These are phyloP conservation scores for Gavia stellata DNA, from an alignment of 2,113 vertebrate species.

Conservation along the genomic window DNA sequence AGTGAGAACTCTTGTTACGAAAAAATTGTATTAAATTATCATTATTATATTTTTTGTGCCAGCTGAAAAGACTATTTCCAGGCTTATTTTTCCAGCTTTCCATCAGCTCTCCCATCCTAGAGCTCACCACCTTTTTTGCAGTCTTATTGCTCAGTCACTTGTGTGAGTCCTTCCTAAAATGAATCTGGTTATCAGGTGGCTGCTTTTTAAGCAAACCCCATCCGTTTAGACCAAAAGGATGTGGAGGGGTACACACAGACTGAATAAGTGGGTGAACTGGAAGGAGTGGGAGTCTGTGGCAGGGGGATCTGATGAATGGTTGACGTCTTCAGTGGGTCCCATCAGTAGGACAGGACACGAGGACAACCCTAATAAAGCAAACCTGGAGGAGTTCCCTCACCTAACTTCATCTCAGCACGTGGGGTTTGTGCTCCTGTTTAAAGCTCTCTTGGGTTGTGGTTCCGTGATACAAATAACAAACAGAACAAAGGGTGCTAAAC, in stretches of 20 bases:
- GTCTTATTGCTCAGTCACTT: not conserved
- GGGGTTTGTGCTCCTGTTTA: not conserved
- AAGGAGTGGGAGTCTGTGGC: not conserved
- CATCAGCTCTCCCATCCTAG: not conserved
- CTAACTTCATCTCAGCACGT: not conserved
- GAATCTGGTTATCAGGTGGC: not conserved
- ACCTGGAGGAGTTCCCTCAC: not conserved
- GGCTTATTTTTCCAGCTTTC: not conserved
- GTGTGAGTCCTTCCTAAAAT: not conserved
- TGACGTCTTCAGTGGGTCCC: not conserved
- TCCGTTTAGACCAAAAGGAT: not conserved
- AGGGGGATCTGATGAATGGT: not conserved
- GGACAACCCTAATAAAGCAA: not conserved
- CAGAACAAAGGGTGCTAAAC: not conserved
- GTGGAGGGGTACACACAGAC: not conserved
- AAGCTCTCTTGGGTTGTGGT: not conserved
- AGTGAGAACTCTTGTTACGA: not conserved
- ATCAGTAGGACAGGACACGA: not conserved
- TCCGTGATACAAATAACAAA: not conserved
- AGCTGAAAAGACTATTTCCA: not conserved
- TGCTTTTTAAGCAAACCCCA: not conserved
- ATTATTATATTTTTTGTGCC: not conserved
- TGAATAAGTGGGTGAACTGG: not conserved
- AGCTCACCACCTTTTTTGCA: not conserved
- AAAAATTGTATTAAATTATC: not conserved